These are phyloP conservation scores for Aproaerema taeniolella DNA, from an alignment of 2,888 invertebrate species.

Conservation along the genomic window DNA sequence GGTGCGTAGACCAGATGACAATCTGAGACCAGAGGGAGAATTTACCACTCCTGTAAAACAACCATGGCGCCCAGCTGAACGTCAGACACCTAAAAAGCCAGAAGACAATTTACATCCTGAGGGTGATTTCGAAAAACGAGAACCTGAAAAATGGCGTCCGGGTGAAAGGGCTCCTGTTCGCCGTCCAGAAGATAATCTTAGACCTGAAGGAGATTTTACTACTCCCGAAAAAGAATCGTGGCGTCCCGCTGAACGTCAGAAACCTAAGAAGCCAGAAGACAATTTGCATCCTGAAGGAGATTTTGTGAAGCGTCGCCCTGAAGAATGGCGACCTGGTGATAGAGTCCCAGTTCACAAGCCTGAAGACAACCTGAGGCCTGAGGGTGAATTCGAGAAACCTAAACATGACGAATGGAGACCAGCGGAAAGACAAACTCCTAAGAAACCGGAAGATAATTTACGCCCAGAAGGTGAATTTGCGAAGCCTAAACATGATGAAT, in stretches of 20 bases:
- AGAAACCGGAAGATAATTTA: conserved; percentile 70
- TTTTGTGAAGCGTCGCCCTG: conserved; percentile 41
- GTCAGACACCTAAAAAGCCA: conserved; percentile 70
- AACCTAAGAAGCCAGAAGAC: conserved; percentile 51
- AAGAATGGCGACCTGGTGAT: conserved; percentile 53
- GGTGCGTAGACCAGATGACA: conserved; percentile 64
- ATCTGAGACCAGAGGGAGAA: conserved; percentile 67
- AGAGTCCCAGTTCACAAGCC: conserved; percentile 45
- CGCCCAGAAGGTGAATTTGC: conserved; percentile 71
- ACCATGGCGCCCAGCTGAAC: conserved; percentile 50
- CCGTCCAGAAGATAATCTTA: conserved; percentile 56
- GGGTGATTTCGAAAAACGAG: conserved; percentile 41
- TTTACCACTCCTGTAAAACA: conserved; percentile 50
- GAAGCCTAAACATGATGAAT: conserved; percentile 41
- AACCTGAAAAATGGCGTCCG: conserved; percentile 49
- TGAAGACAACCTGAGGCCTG: conserved; percentile 51
- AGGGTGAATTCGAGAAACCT: conserved; percentile 63
- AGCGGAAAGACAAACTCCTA: conserved; percentile 61
- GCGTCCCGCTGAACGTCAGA: conserved; percentile 49
- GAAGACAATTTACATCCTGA: conserved; percentile 73
- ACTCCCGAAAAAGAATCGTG: conserved; percentile 46
- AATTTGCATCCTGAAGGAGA: conserved; percentile 63
- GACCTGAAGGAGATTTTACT: conserved; percentile 68
- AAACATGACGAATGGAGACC: conserved; percentile 53
- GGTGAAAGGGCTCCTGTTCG: conserved; percentile 41